A percentile compares a stretch with the other conserved stretches of the same genome.
Conservation (phyloP, 2,113 vertebrate species). For the Puffinus mauretanicus region DNA sequence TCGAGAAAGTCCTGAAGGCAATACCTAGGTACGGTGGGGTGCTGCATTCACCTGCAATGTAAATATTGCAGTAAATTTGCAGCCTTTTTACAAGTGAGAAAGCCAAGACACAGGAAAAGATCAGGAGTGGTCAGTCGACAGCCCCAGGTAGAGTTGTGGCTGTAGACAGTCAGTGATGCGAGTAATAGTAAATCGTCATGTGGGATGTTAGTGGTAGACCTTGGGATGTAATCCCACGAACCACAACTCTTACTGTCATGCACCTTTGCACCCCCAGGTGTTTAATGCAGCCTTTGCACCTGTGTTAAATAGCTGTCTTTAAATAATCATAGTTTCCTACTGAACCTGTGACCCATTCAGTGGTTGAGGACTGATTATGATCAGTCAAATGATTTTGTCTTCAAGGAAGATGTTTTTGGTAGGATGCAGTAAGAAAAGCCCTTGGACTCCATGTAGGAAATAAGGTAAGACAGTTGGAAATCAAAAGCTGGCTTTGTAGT, state of each 20-base stretch:
- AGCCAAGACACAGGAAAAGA: background rate
- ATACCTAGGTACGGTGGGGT: background rate
- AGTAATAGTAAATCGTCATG: background rate
- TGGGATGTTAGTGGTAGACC: background rate
- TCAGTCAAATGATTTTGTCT: background rate
- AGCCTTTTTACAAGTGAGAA: background rate
- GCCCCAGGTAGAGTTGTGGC: background rate
- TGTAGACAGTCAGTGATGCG: background rate
- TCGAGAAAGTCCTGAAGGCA: background rate
- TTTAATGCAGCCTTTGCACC: background rate
- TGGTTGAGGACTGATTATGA: background rate
- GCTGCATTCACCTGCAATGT: background rate
- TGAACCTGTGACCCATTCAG: background rate
- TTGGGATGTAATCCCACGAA: background rate
- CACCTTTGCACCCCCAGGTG: background rate
- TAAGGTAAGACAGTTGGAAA: background rate
- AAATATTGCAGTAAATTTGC: background rate
- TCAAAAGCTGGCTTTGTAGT: background rate
- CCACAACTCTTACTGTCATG: background rate
- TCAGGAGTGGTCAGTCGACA: background rate
- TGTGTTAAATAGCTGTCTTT: background rate
- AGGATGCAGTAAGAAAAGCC: background rate
- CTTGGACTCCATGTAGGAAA: background rate
- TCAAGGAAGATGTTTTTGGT: background rate
- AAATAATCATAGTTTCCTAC: background rate